Conservation (phyloP, 2,888 invertebrate genomes). For the Sussaba pulchella region DNA sequence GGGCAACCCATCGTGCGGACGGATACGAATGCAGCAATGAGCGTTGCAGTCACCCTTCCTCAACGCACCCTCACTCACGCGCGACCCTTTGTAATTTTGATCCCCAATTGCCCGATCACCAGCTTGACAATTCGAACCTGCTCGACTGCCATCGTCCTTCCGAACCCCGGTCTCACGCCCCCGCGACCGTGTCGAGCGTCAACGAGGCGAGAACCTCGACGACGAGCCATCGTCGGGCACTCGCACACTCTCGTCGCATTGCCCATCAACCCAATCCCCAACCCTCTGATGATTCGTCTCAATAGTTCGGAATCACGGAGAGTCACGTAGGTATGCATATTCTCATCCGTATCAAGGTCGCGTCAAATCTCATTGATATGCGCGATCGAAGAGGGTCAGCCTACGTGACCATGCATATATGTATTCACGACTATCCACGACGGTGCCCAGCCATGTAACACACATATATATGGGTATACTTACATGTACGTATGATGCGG, state of each 20-base stretch:
- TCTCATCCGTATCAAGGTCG: conserved; percentile 51
- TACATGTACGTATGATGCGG: neutral
- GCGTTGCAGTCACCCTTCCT: conserved; percentile 9
- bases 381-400: conserved; percentile 36
- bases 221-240: neutral
- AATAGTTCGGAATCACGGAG: too few relatives aligned
- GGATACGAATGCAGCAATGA: too few relatives aligned
- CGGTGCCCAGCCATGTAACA: too few relatives aligned
- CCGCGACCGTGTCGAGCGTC: conserved; percentile 6
- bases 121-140: conserved; percentile 18
- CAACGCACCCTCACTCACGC: neutral
- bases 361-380: conserved; percentile 61
- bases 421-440: too few relatives aligned
- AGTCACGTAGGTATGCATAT: too few relatives aligned
- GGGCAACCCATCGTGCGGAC: too few relatives aligned
- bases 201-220: neutral
- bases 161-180: neutral
- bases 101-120: conserved; percentile 52
- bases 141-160: conserved; percentile 2
- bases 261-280: neutral
- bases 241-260: neutral
- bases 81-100: conserved; percentile 19
- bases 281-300: neutral
- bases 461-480: too few relatives aligned
- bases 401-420: conserved; percentile 63